Conservation (phyloP, 2,888 invertebrate species). For the Nymphalis urticae region DNA sequence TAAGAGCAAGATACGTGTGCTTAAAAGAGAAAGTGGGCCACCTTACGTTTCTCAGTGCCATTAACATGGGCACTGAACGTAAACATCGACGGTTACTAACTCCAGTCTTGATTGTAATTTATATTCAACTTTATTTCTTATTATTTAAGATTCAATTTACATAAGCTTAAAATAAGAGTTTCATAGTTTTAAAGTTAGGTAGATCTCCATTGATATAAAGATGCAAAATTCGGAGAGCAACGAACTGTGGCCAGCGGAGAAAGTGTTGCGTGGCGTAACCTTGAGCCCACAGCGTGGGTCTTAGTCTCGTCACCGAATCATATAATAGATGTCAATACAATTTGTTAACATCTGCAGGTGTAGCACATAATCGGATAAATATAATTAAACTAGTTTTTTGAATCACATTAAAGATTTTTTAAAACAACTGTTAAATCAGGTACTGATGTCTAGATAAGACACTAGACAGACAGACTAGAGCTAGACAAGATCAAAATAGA, state of each 20-base stretch:
- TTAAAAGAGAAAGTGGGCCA: conserved; percentile 82
- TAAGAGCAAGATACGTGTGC: conserved; percentile 69
- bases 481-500: too few species aligned
- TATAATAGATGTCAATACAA: conserved; percentile 68
- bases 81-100: conserved; percentile 70
- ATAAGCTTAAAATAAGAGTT: conserved; percentile 35
- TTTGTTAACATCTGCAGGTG: conserved; percentile 48
- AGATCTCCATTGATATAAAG: conserved; percentile 53
- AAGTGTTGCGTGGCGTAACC: conserved; percentile 78
- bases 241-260: conserved; percentile 71
- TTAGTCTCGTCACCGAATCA: conserved; percentile 61
- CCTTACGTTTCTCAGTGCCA: conserved; percentile 79
- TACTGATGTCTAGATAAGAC: too few species aligned
- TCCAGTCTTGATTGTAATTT: conserved; percentile 40
- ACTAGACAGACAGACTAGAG: too few species aligned
- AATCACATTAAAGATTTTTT: background rate
- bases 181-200: conserved; percentile 50
- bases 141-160: conserved; percentile 39
- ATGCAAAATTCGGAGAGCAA: conserved; percentile 77
- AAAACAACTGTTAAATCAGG: too few species aligned
- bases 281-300: conserved; percentile 62
- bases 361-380: conserved; percentile 12
- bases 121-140: conserved; percentile 39
- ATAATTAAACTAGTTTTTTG: background rate
- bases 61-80: conserved; percentile 79